Evolutionary conservation across 2,888 invertebrate species (phyloP), one percentile per base, ranked within the genome.

Genomic region (Diloba caeruleocephala): DNA sequence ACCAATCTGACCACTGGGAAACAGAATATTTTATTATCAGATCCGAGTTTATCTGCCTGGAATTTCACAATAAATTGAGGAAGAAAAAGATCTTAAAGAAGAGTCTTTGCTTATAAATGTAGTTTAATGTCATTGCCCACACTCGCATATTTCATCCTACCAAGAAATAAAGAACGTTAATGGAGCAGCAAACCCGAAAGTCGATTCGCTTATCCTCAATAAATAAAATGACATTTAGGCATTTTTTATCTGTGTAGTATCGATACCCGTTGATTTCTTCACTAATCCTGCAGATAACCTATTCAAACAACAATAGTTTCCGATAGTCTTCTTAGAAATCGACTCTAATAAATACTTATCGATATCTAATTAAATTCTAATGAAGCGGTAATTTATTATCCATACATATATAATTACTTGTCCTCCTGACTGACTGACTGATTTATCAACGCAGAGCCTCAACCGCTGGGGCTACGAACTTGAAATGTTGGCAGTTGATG

Each of bases 271-370:
- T 17, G 39, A 43, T 39, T 53, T 15, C 32, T 34, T 15, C 14
- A 46, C 25, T 59, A 42, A 53, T 53, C 37, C 42, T 54, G 23
- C 41, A 34, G 28, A 52, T 53, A 55, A 71, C 21, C 34, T 49
- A 50, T 41, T 45, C 33, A 50, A 14, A 42, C 38, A 52, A 39
- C 39, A 55, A 36, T 46, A 38, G 14, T 19, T 67, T n/a, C n/a
- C 33, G 42, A 42, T 37, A 34, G n/a, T 33, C 21, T 69, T 73
- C 71, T 43, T 9, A 50, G 71, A 74, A 70, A 32, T 56, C 1
- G 37, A 36, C 7, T 12, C 28, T 13, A 31, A 43, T 23, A 17
- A 66, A 38, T 23, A 14, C 26, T 68, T 61, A 62, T 61, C 69
- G 29, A 17, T 33, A 48, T 28, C 33, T 48, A 64, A 53, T 32